Conservation (phyloP, 2,797 vertebrate genomes). For the Mionectes olivaceus region DNA sequence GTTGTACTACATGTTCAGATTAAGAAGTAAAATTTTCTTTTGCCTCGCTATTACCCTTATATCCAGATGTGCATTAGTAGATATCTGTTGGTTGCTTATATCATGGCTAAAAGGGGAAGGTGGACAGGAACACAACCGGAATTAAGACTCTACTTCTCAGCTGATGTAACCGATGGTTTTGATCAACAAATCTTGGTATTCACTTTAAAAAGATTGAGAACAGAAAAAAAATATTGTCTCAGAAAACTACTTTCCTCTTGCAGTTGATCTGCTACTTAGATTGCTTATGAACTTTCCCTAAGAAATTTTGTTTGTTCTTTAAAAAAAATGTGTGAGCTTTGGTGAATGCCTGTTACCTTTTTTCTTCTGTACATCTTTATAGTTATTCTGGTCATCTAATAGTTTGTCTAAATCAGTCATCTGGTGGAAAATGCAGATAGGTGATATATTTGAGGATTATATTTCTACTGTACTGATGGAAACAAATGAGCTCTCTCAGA, state of each 20-base stretch:
- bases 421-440: neutral
- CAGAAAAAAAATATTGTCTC: neutral
- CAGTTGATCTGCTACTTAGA: neutral
- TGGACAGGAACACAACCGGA: neutral
- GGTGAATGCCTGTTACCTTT: neutral
- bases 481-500: neutral
- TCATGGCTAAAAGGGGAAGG: neutral
- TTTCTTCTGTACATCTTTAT: neutral
- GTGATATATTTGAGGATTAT: neutral
- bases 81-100: neutral
- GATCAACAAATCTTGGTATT: neutral
- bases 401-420: neutral
- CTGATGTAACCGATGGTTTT: neutral
- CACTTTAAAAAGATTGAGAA: neutral
- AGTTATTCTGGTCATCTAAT: neutral
- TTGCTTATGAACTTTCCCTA: neutral
- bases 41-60: neutral
- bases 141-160: neutral
- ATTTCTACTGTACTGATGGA: neutral
- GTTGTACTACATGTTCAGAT: rapidly evolving
- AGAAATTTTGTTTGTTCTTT: neutral
- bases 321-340: neutral
- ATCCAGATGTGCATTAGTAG: neutral
- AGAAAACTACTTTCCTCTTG: neutral
- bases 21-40: neutral